Evolutionary conservation across 1,140 invertebrate species (phyloP), one percentile per base, ranked within the genome.

Genomic region (Solenopsis fugax): DNA sequence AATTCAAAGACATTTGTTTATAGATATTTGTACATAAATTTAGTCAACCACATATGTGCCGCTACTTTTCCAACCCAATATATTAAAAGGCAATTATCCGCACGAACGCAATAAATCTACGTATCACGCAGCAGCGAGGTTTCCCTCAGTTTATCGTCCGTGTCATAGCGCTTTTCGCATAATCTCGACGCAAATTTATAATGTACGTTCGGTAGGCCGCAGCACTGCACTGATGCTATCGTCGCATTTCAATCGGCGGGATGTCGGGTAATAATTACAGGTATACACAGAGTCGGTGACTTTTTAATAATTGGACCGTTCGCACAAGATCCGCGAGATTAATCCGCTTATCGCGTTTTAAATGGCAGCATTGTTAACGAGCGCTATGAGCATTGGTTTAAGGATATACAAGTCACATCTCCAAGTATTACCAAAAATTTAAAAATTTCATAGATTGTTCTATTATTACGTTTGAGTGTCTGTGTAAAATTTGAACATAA

Each of bases 221-320:
- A 52, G 29, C 16, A 65, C 34, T 34, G 72, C 34, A 13, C n/a
- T n/a, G 29, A 80, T 67, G 21, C 16, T 24, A 80, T 21, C 41
- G 58, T 77, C 21, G 48, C 62, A 80, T 80, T 80, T 69, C 62
- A 67, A 80, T 69, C 34, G 29, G 45, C n/a, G 45, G 77, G 21
- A 54, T 69, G 34, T 69, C 34, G 45, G 5, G n/a, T 10, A 80
- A 78, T 78, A 78, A 80, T 80, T 69, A 69, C 29, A 80, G 48
- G 12, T 64, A 64, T 2, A 21, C 24, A 64, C n/a, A 41, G 29
- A 48, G 24, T 6, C 75, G 48, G n/a, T 69, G 9, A 80, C 9
- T 52, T 9, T 80, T 80, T 69, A 80, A 69, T 69, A 67, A 52
- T 52, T 76, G 54, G 16, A 60, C 34, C 6, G 12, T 69, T 80